A percentile compares a stretch with the other conserved stretches of the same genome.
Conservation (phyloP, 2,113 vertebrate species). For the Corapipo altera region DNA sequence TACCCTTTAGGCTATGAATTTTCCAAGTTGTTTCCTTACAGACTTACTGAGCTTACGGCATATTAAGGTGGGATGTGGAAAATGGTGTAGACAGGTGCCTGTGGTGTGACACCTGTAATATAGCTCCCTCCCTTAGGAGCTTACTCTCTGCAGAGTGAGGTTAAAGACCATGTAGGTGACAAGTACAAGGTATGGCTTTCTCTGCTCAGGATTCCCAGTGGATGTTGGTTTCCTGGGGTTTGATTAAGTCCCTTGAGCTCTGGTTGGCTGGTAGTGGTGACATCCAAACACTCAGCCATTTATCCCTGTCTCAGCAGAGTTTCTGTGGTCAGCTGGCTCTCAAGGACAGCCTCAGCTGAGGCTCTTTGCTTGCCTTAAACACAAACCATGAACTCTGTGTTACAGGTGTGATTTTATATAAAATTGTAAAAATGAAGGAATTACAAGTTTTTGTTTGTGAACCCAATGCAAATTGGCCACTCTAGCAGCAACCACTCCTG, state of each 20-base stretch:
- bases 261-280: neutral
- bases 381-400: neutral
- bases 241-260: neutral
- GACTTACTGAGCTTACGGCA: fast-evolving
- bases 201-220: neutral
- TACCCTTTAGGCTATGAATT: neutral
- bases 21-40: neutral
- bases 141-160: fast-evolving
- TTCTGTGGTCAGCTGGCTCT: neutral
- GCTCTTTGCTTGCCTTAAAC: neutral
- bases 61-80: fast-evolving
- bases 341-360: neutral
- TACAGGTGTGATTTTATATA: neutral
- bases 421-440: neutral
- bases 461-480: neutral
- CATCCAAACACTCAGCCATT: neutral
- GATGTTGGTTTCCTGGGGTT: neutral
- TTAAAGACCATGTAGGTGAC: neutral
- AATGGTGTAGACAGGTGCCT: neutral
- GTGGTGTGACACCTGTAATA: neutral
- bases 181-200: neutral
- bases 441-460: neutral
- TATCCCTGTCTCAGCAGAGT: neutral
- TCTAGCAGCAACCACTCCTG: neutral
- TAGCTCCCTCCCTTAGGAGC: neutral